phyloP scores from a whole-genome alignment of 2,888 invertebrate genomes.

The Linnaemya vulpina region DNA sequence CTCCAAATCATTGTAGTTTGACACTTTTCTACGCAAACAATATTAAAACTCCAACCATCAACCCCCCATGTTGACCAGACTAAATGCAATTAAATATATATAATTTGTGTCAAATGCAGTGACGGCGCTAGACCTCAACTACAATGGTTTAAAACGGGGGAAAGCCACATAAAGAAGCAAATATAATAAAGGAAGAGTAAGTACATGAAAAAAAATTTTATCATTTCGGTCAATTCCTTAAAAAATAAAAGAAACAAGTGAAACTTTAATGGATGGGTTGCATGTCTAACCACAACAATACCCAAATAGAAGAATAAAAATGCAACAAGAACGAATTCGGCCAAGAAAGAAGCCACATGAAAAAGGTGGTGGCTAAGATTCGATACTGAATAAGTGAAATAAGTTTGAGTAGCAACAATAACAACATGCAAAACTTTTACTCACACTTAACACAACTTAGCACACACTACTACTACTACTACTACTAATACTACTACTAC shows the following conservation, averaged over 20 bases:
- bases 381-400: constrained; percentile 2
- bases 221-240: constrained; percentile 59
- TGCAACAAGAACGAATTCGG: constrained; percentile 53
- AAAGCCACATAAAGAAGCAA: not conserved
- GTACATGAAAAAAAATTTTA: not conserved
- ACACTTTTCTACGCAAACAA: constrained; percentile 28
- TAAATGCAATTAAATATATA: constrained; percentile 16
- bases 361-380: constrained; percentile 28
- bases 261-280: constrained; percentile 68
- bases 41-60: not conserved
- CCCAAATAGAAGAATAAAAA: constrained; percentile 4
- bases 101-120: constrained; percentile 47
- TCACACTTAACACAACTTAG: not conserved
- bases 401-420: constrained; percentile 9
- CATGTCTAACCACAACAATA: constrained; percentile 54
- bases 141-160: constrained; percentile 19
- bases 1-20: constrained; percentile 12
- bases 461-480: not conserved
- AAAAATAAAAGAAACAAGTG: constrained; percentile 62
- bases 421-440: constrained; percentile 8
- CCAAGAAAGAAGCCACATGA: constrained; percentile 23
- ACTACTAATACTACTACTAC: too few species aligned
- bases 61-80: constrained; percentile 31
- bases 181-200: not conserved
- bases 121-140: not conserved